phyloP scores from a whole-genome alignment of 2,888 invertebrate species.

The Cactoblastis cactorum region DNA sequence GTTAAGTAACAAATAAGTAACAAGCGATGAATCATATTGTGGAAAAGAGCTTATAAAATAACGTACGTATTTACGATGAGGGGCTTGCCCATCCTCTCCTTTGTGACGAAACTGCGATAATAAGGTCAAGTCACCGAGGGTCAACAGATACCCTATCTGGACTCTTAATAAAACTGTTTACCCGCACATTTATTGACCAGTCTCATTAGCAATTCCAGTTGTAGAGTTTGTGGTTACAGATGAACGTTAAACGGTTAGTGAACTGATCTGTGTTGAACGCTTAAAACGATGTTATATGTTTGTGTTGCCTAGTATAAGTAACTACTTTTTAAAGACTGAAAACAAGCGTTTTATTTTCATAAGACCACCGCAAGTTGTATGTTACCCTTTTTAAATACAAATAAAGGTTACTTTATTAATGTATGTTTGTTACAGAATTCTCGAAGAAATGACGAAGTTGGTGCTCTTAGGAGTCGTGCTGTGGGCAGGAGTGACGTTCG shows the following conservation, averaged over 20 bases:
- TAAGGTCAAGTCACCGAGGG: constrained; percentile 48
- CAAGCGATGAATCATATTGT: not conserved
- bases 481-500: constrained; percentile 69
- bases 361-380: no score
- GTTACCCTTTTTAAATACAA: no score
- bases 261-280: constrained; percentile 33
- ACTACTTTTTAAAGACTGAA: no score
- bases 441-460: constrained; percentile 75
- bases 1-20: no score
- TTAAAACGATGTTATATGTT: no score
- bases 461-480: constrained; percentile 65
- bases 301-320: no score
- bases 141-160: constrained; percentile 49
- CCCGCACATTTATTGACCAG: constrained; percentile 44
- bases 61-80: constrained; percentile 17
- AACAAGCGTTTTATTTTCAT: no score
- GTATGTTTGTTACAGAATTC: constrained; percentile 59
- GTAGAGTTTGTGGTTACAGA: constrained; percentile 34
- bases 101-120: constrained; percentile 37
- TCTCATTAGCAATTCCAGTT: constrained; percentile 38
- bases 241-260: constrained; percentile 33
- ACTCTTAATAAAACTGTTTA: constrained; percentile 55
- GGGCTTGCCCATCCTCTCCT: constrained; percentile 42
- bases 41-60: not conserved
- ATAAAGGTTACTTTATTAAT: no score